Evolutionary conservation across 2,888 invertebrate species (phyloP).

Genomic region (Morpho helenor): DNA sequence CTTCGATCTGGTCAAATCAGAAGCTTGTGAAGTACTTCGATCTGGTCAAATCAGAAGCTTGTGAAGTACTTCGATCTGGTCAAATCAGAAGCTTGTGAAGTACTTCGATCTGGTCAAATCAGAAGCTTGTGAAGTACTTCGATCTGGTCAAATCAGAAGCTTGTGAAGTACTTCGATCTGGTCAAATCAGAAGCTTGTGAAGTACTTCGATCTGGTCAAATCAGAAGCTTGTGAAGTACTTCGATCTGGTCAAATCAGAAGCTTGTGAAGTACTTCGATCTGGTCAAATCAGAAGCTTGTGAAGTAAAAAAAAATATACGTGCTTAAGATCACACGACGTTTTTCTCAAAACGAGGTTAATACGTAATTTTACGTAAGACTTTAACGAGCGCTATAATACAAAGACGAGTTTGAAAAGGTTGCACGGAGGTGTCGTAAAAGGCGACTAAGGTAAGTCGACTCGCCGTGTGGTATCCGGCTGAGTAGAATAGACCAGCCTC

Average conservation of each 20-base stretch:
- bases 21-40: conserved; percentile 80
- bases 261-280: conserved; percentile 83
- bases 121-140: conserved; percentile 73
- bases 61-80: conserved; percentile 85
- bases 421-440: too few species aligned
- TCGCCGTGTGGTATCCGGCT: too few species aligned
- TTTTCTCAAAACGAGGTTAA: too few species aligned
- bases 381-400: too few species aligned
- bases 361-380: too few species aligned
- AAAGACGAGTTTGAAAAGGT: too few species aligned
- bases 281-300: conserved; percentile 34
- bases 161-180: conserved; percentile 85
- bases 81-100: background rate
- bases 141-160: conserved; percentile 60
- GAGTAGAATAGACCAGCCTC: too few species aligned
- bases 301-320: too few species aligned
- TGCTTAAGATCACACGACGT: too few species aligned
- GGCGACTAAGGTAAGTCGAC: too few species aligned
- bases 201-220: conserved; percentile 81
- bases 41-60: conserved; percentile 48
- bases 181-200: background rate
- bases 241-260: conserved; percentile 76
- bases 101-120: conserved; percentile 80
- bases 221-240: conserved; percentile 34
- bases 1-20: conserved; percentile 78